Conservation (phyloP, 2,888 invertebrate genomes). For the Drosophila glabriapex region DNA sequence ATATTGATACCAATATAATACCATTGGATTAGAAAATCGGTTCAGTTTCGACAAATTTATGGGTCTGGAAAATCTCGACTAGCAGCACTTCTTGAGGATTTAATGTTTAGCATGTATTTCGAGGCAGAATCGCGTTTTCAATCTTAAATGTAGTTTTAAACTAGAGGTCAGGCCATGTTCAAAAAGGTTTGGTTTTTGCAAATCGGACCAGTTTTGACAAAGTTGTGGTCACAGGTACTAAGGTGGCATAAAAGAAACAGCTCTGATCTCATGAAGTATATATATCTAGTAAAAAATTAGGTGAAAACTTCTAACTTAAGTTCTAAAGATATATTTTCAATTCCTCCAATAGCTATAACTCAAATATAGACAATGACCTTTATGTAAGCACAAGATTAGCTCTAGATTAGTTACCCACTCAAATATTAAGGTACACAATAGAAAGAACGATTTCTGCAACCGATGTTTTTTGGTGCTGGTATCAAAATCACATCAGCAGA, state of each 20-base stretch:
- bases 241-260: no score
- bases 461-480: background rate
- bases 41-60: background rate
- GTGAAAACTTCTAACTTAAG: background rate
- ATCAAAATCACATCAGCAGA: background rate
- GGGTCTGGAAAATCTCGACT: background rate
- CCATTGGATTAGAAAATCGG: background rate
- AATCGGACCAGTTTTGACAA: background rate
- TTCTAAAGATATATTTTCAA: background rate
- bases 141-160: background rate
- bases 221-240: background rate
- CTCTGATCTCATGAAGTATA: no score
- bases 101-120: background rate
- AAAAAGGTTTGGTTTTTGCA: background rate
- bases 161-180: background rate
- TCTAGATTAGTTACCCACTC: background rate
- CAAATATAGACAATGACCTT: background rate
- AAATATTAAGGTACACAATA: background rate
- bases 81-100: background rate
- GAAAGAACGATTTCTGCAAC: background rate
- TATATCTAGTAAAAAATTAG: background rate
- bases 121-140: rapidly evolving
- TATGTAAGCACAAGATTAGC: background rate
- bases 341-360: background rate
- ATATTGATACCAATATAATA: background rate